A percentile compares a stretch with the other conserved stretches of the same genome.
Evolutionary conservation across 2,797 vertebrate species (phyloP).

Genomic region (Sebastes hubbsi): DNA sequence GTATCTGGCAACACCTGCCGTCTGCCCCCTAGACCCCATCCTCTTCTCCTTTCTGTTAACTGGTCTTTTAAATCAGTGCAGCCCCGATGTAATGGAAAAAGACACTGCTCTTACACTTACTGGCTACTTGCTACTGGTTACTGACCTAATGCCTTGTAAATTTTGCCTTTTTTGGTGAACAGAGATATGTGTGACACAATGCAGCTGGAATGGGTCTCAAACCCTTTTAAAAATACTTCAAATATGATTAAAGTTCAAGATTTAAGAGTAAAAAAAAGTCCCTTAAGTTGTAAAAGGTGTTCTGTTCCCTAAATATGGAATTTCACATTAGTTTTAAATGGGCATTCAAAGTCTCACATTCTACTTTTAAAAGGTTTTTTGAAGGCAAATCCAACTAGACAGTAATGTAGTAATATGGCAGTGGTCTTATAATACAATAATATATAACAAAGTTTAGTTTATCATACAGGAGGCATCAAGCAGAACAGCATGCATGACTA

Average conservation of each 20-base stretch:
- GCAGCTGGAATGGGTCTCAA: conserved; percentile 19
- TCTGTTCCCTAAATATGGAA: conserved; percentile 19
- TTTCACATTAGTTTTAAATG: conserved; percentile 27
- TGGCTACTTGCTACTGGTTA: conserved; percentile 47
- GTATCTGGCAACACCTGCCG: conserved; percentile 45
- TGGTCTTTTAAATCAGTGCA: conserved; percentile 54
- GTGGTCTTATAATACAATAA: not conserved
- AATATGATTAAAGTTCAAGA: conserved; percentile 12
- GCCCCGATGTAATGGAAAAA: conserved; percentile 43
- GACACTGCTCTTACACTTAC: conserved; percentile 20
- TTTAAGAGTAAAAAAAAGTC: conserved; percentile 7
- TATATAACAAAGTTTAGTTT: not conserved
- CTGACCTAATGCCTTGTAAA: conserved; percentile 54
- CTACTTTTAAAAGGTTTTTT: not conserved
- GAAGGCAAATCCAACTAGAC: not conserved
- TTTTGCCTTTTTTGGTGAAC: conserved; percentile 9
- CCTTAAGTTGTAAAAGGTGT: conserved; percentile 29
- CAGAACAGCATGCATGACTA: not conserved
- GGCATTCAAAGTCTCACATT: conserved; percentile 4
- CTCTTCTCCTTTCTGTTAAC: conserved; percentile 44
- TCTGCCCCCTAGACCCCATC: conserved; percentile 36
- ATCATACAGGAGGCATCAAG: not conserved
- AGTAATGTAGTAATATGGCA: not conserved
- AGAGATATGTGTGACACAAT: conserved; percentile 13
- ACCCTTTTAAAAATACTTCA: conserved; percentile 7